Conservation (phyloP, 1,140 invertebrate species). For the Pinna nobilis region DNA sequence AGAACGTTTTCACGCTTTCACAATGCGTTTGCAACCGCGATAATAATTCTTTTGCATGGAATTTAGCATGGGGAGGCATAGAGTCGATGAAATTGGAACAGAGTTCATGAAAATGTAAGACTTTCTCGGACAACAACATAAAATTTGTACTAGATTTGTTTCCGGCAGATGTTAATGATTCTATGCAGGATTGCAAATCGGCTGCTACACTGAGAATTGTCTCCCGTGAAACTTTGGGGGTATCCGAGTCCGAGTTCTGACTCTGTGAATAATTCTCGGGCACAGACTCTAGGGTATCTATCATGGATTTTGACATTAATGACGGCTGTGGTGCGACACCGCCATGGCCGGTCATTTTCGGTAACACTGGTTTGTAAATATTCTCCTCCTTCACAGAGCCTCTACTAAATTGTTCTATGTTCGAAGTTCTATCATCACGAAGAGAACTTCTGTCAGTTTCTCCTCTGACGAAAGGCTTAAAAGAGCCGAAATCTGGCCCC, state of each 20-base stretch:
- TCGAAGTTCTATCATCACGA: slow-evolving; percentile 38
- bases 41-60: slow-evolving; percentile 91
- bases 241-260: slow-evolving; percentile 48
- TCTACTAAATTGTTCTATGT: slow-evolving; percentile 8
- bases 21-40: slow-evolving; percentile 87
- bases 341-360: slow-evolving; percentile 44
- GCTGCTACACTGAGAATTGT: slow-evolving; percentile 59
- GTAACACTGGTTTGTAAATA: slow-evolving; percentile 60
- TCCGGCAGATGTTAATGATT: slow-evolving; percentile 57
- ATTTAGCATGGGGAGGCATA: slow-evolving; percentile 88
- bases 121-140: slow-evolving; percentile 70
- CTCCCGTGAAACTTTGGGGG: slow-evolving; percentile 58
- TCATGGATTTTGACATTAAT: slow-evolving; percentile 56
- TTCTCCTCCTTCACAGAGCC: slow-evolving; percentile 39
- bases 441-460: slow-evolving; percentile 47
- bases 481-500: slow-evolving; percentile 34
- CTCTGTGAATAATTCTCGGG: slow-evolving; percentile 26
- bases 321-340: slow-evolving; percentile 31
- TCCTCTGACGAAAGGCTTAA: slow-evolving; percentile 50
- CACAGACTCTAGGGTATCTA: slow-evolving; percentile 49
- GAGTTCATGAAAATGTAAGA: slow-evolving; percentile 66
- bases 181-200: slow-evolving; percentile 58
- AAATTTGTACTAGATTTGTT: slow-evolving; percentile 70
- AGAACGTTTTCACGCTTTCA: slow-evolving; percentile 81
- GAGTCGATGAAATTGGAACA: slow-evolving; percentile 71